These are phyloP conservation scores for Epinephelus lanceolatus DNA, from an alignment of 2,113 vertebrate genomes.

Conservation along the genomic window DNA sequence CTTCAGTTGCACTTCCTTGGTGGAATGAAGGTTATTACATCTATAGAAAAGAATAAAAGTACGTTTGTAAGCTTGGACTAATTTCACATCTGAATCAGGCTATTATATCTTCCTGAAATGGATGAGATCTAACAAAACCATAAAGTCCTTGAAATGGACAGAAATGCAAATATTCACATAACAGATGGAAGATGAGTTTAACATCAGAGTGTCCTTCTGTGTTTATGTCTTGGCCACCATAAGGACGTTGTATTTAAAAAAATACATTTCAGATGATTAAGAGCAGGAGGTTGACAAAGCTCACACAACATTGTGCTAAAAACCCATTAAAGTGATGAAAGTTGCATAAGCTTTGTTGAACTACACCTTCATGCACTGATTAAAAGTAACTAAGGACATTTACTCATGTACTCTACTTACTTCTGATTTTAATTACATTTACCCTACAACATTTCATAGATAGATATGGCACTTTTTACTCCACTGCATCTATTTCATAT, in stretches of 20 bases:
- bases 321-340: neutral
- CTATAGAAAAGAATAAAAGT: neutral
- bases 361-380: too few species aligned
- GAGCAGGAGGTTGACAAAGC: neutral
- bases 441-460: too few species aligned
- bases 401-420: too few species aligned
- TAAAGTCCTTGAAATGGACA: neutral
- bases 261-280: too few species aligned
- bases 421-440: too few species aligned
- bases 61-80: neutral
- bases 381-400: too few species aligned
- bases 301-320: neutral
- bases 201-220: neutral
- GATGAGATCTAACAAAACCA: neutral
- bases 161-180: too few species aligned
- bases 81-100: neutral
- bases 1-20: constrained; percentile 17
- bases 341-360: too few species aligned
- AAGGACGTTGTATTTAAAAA: neutral
- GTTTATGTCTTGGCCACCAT: neutral
- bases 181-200: neutral
- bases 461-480: too few species aligned
- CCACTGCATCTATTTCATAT: too few species aligned
- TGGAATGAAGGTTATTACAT: constrained; percentile 9
- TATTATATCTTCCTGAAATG: neutral